phyloP scores from a whole-genome alignment of 2,113 vertebrate species.

The Notiomystis cincta region DNA sequence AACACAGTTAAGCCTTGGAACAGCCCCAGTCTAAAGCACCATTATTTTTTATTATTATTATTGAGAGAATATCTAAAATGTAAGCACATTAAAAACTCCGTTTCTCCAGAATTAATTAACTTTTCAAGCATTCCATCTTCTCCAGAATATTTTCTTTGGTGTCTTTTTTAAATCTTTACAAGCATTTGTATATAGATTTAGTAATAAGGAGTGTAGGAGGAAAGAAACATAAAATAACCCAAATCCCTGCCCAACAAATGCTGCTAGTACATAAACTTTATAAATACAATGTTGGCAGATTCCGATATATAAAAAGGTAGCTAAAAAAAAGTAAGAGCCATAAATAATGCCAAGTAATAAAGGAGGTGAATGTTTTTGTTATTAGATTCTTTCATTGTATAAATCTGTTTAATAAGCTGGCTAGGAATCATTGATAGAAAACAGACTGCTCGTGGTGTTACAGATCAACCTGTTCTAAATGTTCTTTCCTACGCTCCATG shows the following conservation, averaged over 20 bases:
- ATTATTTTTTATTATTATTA: not conserved
- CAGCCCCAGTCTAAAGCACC: not conserved
- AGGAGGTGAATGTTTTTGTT: conserved; percentile 81
- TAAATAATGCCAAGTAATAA: conserved; percentile 84
- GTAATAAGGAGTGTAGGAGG: conserved; percentile 8
- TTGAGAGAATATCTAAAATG: not conserved
- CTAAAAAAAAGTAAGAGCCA: conserved; percentile 71
- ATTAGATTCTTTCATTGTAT: conserved; percentile 85
- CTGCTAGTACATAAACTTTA: conserved; percentile 70
- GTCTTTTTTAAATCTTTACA: not conserved
- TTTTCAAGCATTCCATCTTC: not conserved
- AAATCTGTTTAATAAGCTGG: conserved; percentile 84
- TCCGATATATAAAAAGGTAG: conserved; percentile 75
- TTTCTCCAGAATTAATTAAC: not conserved
- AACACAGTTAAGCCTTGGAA: not conserved
- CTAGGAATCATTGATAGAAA: conserved; percentile 82
- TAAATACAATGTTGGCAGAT: conserved; percentile 75
- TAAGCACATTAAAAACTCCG: not conserved
- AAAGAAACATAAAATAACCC: conserved; percentile 12
- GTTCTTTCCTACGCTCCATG: conserved; percentile 56
- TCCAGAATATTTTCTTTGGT: not conserved
- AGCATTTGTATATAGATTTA: conserved; percentile 10
- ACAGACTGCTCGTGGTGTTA: conserved; percentile 79
- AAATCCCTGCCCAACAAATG: conserved; percentile 52
- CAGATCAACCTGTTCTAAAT: conserved; percentile 74